These are phyloP conservation scores for Caenorhabditis sp. DNA, from an alignment of 2,888 invertebrate species.

Conservation along the genomic window DNA sequence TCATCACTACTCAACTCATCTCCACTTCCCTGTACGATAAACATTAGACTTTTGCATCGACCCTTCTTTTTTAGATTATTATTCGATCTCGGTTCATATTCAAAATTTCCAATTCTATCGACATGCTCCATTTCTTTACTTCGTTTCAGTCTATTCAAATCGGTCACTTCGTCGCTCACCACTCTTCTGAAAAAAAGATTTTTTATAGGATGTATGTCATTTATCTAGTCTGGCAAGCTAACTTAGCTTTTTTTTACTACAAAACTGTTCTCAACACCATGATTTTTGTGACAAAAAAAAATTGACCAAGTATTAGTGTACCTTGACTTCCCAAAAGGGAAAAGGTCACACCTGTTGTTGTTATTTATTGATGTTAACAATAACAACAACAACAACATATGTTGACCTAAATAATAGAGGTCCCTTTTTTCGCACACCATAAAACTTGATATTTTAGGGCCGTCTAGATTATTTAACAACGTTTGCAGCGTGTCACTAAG, in stretches of 20 bases:
- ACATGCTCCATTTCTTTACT: slow-evolving; percentile 39
- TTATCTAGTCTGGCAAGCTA: no score
- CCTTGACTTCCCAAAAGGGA: no score
- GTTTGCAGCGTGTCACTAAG: no score
- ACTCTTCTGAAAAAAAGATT: slow-evolving; percentile 13
- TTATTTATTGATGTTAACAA: no score
- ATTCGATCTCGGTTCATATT: slow-evolving; percentile 3
- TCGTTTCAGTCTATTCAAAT: slow-evolving; percentile 24
- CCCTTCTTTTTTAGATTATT: slow-evolving; percentile 30
- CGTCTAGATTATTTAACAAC: no score
- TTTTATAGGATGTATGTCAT: not conserved
- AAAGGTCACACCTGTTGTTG: no score
- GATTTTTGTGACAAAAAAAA: not conserved
- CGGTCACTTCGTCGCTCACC: slow-evolving; percentile 35
- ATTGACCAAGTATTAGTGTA: not conserved
- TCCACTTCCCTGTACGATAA: slow-evolving; percentile 21
- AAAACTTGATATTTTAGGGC: no score
- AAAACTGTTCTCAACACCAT: no score
- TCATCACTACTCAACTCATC: slow-evolving; percentile 10
- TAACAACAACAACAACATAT: no score
- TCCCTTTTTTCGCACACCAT: no score
- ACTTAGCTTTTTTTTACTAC: no score
- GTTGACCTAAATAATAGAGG: not conserved
- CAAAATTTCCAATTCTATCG: slow-evolving; percentile 20
- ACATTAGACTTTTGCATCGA: slow-evolving; percentile 37